Evolutionary conservation across 2,888 invertebrate genomes (phyloP).

Genomic region (Mythimna pallens): DNA sequence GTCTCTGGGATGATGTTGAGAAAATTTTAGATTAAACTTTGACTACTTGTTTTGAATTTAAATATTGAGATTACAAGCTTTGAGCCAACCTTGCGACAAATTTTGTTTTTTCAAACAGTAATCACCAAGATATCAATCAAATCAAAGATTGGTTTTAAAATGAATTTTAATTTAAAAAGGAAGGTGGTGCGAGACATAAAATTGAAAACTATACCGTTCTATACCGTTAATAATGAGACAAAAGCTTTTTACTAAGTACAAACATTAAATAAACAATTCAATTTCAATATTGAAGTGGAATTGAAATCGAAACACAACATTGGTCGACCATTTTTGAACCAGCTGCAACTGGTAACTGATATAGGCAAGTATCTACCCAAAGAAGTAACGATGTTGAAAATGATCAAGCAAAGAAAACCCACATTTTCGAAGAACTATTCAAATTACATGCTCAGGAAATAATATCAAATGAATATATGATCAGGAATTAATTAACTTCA

Average conservation of each 20-base stretch:
- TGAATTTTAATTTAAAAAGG: not conserved
- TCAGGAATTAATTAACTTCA: slow-evolving; percentile 29
- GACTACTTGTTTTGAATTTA: slow-evolving; percentile 15
- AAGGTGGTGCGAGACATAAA: not conserved
- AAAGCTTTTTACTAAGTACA: not conserved
- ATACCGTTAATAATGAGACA: slow-evolving; percentile 6
- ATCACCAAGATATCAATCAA: not conserved
- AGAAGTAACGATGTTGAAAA: not conserved
- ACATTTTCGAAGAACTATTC: not conserved
- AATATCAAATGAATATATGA: slow-evolving; percentile 18
- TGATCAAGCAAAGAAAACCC: not conserved
- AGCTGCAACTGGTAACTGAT: not conserved
- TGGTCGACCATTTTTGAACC: not conserved
- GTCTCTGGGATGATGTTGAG: slow-evolving; percentile 3
- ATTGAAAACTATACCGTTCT: not conserved
- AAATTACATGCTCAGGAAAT: slow-evolving; percentile 25
- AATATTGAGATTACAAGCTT: slow-evolving; percentile 4
- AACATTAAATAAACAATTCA: not conserved
- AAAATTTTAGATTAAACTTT: slow-evolving; percentile 12
- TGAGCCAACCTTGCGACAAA: not conserved
- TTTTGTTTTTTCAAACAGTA: not conserved
- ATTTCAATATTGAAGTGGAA: not conserved
- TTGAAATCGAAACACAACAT: not conserved
- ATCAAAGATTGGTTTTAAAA: not conserved
- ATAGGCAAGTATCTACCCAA: not conserved